Percentiles rank a stretch among this genome's conserved stretches.
Conservation (phyloP, 2,797 vertebrate genomes). For the Spinus olivaceus region DNA sequence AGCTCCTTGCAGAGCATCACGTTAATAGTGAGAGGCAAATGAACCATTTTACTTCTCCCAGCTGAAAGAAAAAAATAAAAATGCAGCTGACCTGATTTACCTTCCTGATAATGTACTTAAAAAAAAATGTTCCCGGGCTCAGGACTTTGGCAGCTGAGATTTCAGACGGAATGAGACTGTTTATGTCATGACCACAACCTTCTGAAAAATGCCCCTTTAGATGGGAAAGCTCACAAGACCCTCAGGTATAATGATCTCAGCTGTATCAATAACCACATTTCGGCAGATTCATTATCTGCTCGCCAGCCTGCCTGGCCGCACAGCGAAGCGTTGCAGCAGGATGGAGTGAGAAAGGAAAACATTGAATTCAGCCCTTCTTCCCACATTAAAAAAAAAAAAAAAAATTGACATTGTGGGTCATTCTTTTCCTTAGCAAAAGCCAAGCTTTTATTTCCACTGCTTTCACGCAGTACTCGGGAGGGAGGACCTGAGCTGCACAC, state of each 20-base stretch:
- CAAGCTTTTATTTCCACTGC: slow-evolving; percentile 22
- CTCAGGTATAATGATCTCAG: slow-evolving; percentile 39
- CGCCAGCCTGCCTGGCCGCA: background rate
- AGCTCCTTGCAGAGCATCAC: slow-evolving; percentile 2
- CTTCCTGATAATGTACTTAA: background rate
- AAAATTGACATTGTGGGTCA: slow-evolving; percentile 2
- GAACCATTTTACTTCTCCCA: slow-evolving; percentile 20
- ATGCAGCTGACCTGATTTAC: slow-evolving; percentile 46
- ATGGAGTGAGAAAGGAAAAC: slow-evolving; percentile 23
- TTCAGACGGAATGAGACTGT: slow-evolving; percentile 16
- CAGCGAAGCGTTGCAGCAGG: background rate
- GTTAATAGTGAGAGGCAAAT: slow-evolving; percentile 11
- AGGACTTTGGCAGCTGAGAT: background rate
- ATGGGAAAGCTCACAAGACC: slow-evolving; percentile 41
- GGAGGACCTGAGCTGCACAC: background rate
- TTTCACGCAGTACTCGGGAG: background rate
- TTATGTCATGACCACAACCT: slow-evolving; percentile 28
- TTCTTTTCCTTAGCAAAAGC: slow-evolving; percentile 31
- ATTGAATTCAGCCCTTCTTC: slow-evolving; percentile 16
- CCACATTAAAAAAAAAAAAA: background rate
- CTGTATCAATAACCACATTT: slow-evolving; percentile 50
- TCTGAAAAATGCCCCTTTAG: slow-evolving; percentile 18
- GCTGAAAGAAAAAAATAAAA: background rate
- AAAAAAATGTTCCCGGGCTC: background rate
- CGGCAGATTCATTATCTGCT: slow-evolving; percentile 55